These are phyloP conservation scores for Micronycteris hirsuta DNA, from an alignment of 2,113 vertebrate genomes.

Conservation along the genomic window DNA sequence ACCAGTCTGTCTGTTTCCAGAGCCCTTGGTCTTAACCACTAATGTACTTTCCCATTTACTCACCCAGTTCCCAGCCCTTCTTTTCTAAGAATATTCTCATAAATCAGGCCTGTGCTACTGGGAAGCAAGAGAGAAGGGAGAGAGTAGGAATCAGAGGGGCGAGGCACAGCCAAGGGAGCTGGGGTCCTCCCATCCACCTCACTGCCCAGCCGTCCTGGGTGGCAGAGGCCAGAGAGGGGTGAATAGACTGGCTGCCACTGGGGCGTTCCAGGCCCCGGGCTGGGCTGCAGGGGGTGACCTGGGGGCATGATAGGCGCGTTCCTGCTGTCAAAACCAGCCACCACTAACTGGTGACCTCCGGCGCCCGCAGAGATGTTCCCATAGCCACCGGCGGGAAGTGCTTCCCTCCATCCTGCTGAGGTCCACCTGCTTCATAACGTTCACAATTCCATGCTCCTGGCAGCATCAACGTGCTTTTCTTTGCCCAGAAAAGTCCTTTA, in stretches of 20 bases:
- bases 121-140: background rate
- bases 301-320: no score
- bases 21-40: background rate
- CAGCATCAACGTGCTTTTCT: background rate
- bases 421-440: background rate
- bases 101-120: background rate
- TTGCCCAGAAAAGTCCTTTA: background rate
- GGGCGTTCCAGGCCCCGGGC: background rate
- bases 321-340: background rate
- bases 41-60: rapidly evolving
- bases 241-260: background rate
- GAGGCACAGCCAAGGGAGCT: background rate
- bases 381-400: background rate
- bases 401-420: background rate
- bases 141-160: rapidly evolving
- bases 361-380: background rate
- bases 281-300: background rate
- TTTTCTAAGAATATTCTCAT: background rate
- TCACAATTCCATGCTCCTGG: background rate
- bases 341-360: background rate
- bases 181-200: background rate
- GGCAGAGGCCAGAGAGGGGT: background rate
- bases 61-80: background rate
- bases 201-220: background rate
- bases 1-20: background rate